phyloP scores from a whole-genome alignment of 2,113 vertebrate genomes.

The Tilapia sparmanii region DNA sequence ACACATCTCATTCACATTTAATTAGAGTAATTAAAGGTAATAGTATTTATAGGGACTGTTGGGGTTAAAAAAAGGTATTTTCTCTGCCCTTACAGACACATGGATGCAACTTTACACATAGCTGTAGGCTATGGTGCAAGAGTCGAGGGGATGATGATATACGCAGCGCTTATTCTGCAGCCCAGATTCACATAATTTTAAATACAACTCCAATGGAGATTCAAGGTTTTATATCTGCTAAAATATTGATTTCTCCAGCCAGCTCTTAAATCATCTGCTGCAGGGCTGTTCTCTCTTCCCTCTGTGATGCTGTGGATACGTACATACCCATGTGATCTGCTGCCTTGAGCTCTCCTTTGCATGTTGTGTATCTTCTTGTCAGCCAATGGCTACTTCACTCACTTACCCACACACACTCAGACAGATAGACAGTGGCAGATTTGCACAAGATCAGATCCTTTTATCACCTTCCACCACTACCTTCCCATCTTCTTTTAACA shows the following conservation, averaged over 20 bases:
- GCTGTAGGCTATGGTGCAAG: neutral
- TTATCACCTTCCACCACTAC: neutral
- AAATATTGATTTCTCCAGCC: constrained; percentile 54
- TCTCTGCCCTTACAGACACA: neutral
- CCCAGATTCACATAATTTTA: constrained; percentile 50
- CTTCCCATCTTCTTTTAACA: constrained; percentile 15
- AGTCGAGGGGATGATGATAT: constrained; percentile 15
- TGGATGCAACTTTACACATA: neutral
- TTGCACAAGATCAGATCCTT: constrained; percentile 27
- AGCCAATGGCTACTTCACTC: neutral
- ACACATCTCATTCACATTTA: neutral
- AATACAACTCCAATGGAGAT: constrained; percentile 29
- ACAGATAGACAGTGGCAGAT: neutral
- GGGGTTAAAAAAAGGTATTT: neutral
- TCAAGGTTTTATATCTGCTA: constrained; percentile 45
- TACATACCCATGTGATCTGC: neutral
- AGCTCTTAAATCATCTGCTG: constrained; percentile 51
- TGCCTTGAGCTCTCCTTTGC: constrained; percentile 17
- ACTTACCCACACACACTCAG: neutral
- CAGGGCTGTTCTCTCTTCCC: constrained; percentile 2
- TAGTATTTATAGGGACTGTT: neutral
- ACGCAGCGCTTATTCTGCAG: constrained; percentile 29
- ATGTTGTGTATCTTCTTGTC: constrained; percentile 20
- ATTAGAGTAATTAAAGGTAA: neutral
- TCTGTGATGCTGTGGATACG: neutral